Base-by-base conservation (phyloP, 1,140 invertebrate genomes). In the Drosophila elegans region DNA sequence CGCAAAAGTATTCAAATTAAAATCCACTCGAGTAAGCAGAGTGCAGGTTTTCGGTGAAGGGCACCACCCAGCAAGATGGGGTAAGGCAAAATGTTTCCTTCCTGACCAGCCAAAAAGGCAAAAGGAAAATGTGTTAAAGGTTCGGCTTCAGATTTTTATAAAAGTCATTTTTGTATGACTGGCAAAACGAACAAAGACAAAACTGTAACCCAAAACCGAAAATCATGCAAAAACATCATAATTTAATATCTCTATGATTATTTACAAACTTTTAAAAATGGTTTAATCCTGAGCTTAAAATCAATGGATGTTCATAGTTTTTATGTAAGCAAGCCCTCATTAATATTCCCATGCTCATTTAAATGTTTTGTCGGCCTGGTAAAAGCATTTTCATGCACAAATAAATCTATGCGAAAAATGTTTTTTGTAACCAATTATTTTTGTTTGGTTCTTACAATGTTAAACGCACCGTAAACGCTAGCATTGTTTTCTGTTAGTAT, bases 1-100 rank as follows among this genome's bases (percentile, higher is more conserved):
- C 55, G 60, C 76, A 66, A 74, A 85, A 89, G 76, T 89, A 88
- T 88, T 88, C 76, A 88, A 89, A 89, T 89, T 89, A 89, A 89
- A 88, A 89, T 77, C 76, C 63, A 89, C 84, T 89, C 74, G 29
- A 80, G 72, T 56, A 52, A 59, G 56, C 68, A 63, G 63, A 77
- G 57, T 67, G 62, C 60, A 62, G 67, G 41, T 56, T 56, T 56
- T 56, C 7, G 64, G 27, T 61, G 48, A 42, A 38, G 51, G 34
- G 67, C 34, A 46, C 10, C 21, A 21, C 16, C 16, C 16, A 49
- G 36, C n/a, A 21, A 16, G 16, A 2, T 2, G 36, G 49, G 42
- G 42, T 12, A 10, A 21, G 44, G 55, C 42, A 53, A 89, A 89
- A 90, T 85, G 51, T 74, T 89, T 80, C 62, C 68, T 77, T 78